Evolutionary conservation across 2,113 vertebrate species (phyloP).

Genomic region (Hippocampus barbouri): DNA sequence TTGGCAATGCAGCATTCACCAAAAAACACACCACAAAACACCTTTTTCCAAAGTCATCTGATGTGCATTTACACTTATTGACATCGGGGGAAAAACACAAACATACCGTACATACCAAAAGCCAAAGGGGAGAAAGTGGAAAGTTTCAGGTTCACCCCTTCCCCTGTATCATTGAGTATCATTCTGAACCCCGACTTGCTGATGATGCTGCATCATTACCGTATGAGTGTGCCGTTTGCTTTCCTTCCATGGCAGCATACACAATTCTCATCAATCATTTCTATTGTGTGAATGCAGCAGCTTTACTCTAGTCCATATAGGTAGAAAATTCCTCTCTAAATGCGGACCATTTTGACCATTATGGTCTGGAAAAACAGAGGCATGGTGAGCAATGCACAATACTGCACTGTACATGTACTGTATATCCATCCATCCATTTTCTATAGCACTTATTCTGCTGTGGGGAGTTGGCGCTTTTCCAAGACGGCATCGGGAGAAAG

Average conservation of each 20-base stretch:
- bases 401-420: neutral
- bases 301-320: no score
- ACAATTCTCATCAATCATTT: neutral
- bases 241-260: neutral
- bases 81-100: constrained; percentile 42
- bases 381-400: neutral
- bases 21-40: constrained; percentile 21
- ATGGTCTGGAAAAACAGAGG: neutral
- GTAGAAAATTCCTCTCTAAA: neutral
- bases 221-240: neutral
- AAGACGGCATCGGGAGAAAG: no score
- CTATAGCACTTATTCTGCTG: neutral
- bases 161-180: neutral
- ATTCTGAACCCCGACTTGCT: neutral
- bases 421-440: neutral
- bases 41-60: constrained; percentile 28
- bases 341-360: neutral
- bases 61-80: constrained; percentile 53
- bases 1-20: constrained; percentile 50
- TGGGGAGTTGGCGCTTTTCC: neutral
- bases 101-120: constrained; percentile 36
- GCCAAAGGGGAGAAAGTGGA: neutral
- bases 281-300: no score
- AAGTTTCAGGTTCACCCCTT: neutral
- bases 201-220: neutral